These are phyloP conservation scores for Camelus bactrianus DNA, from an alignment of 2,113 vertebrate species.

Conservation along the genomic window DNA sequence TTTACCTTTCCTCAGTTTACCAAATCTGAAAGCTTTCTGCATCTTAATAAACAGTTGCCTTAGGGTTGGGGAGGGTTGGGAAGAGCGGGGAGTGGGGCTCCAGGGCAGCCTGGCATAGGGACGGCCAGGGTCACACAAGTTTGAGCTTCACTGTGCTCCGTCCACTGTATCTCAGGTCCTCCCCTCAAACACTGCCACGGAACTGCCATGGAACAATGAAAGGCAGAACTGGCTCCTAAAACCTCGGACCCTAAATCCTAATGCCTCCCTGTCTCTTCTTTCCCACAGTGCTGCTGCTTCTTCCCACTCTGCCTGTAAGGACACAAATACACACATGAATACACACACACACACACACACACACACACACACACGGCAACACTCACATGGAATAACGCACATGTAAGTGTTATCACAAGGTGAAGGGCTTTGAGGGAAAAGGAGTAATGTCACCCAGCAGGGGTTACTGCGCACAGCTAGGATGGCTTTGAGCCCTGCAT, in stretches of 20 bases:
- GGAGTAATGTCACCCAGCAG: background rate
- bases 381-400: background rate
- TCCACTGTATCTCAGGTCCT: background rate
- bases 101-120: background rate
- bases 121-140: background rate
- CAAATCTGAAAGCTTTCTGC: background rate
- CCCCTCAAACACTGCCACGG: background rate
- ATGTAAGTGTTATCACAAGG: background rate
- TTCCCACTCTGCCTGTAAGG: background rate
- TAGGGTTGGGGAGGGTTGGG: background rate
- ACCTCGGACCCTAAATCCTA: background rate
- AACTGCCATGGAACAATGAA: background rate
- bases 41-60: conserved; percentile 6
- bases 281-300: background rate
- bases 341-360: background rate
- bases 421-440: background rate
- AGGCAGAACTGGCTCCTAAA: conserved; percentile 7
- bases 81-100: background rate
- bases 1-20: background rate
- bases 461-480: background rate
- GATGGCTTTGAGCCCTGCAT: background rate
- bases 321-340: background rate
- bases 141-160: background rate
- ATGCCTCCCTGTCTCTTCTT: background rate
- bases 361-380: background rate